phyloP scores from a whole-genome alignment of 2,113 vertebrate species.

The Rafetus swinhoei region DNA sequence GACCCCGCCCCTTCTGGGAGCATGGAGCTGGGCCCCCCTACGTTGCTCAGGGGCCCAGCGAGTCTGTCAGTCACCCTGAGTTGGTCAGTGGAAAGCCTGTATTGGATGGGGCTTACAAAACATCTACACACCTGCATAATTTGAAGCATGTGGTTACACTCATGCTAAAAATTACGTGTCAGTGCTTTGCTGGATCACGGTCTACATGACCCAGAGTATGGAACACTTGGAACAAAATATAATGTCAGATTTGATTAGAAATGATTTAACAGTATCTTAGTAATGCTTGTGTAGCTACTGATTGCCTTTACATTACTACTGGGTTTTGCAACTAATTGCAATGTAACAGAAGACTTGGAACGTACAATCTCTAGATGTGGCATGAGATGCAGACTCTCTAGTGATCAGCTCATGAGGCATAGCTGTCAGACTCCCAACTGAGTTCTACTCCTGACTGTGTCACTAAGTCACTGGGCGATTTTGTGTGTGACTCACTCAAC shows the following conservation, averaged over 20 bases:
- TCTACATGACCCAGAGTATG: background rate
- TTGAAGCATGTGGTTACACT: background rate
- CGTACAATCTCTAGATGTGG: background rate
- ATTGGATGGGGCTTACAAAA: rapidly evolving
- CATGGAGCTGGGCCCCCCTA: too few relatives aligned
- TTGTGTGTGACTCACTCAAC: background rate
- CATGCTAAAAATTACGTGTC: rapidly evolving
- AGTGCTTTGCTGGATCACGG: background rate
- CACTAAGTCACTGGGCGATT: background rate
- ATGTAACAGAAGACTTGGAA: background rate
- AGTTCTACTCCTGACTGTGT: background rate
- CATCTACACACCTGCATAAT: background rate
- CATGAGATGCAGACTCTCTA: background rate
- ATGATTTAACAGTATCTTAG: background rate
- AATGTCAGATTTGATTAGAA: background rate
- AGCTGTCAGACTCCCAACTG: background rate
- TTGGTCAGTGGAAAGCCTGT: background rate
- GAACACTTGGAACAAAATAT: background rate
- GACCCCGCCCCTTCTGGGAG: too few relatives aligned
- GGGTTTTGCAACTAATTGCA: background rate
- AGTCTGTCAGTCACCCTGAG: too few relatives aligned
- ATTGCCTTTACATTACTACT: background rate
- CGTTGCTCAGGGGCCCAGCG: too few relatives aligned
- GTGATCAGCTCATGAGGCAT: background rate
- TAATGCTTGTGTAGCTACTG: background rate